phyloP scores from a whole-genome alignment of 2,113 vertebrate species.

The Uropsilus gracilis region DNA sequence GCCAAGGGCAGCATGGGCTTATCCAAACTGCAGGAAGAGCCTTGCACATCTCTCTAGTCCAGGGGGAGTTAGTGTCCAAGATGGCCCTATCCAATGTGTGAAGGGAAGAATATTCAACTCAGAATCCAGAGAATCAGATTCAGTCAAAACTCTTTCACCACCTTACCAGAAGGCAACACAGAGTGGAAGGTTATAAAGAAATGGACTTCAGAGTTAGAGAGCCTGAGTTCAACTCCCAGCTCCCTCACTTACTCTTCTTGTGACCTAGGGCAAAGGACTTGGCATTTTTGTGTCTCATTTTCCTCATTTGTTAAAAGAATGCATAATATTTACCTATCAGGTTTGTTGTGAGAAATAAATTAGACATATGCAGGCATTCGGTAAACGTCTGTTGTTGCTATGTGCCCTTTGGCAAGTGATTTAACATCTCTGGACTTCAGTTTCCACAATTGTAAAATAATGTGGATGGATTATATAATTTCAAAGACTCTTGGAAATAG shows the following conservation, averaged over 20 bases:
- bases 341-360: slow-evolving; percentile 6
- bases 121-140: neutral
- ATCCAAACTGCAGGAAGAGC: neutral
- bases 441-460: neutral
- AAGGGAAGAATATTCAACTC: neutral
- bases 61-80: neutral
- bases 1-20: neutral
- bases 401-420: neutral
- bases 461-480: neutral
- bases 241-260: neutral
- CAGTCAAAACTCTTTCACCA: neutral
- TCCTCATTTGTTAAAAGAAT: neutral
- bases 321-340: neutral
- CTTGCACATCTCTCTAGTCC: neutral
- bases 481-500: slow-evolving; percentile 4
- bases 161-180: neutral
- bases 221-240: neutral
- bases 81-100: neutral
- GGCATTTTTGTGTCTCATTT: neutral
- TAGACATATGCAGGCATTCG: neutral
- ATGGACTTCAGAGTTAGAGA: neutral
- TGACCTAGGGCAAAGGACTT: neutral
- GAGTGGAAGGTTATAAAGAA: neutral
- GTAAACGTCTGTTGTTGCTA: neutral
- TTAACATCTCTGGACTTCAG: neutral